These are phyloP conservation scores for Himalopsyche kuldschensis DNA, from an alignment of 2,888 invertebrate species.

Conservation along the genomic window DNA sequence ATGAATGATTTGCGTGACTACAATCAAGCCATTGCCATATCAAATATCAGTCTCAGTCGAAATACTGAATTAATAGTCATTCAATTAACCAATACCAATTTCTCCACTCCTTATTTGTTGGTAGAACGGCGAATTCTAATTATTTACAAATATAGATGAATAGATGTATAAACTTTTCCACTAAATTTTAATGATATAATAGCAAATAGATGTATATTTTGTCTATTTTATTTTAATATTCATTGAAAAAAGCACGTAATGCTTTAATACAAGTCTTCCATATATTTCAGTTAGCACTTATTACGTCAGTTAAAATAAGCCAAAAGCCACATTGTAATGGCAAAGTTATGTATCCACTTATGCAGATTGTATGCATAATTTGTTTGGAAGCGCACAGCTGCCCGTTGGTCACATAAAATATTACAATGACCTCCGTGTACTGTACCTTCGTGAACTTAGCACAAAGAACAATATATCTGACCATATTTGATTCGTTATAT, in stretches of 20 bases:
- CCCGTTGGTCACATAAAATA: slow-evolving; percentile 15
- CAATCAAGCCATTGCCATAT: too few relatives aligned
- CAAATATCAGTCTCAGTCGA: too few relatives aligned
- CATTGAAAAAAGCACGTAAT: background rate
- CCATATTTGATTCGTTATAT: background rate
- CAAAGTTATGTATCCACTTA: background rate
- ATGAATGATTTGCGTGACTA: too few relatives aligned
- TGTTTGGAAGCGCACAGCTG: slow-evolving; percentile 8
- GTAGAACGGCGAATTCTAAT: too few relatives aligned
- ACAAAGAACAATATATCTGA: background rate
- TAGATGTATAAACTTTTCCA: too few relatives aligned
- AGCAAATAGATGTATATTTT: too few relatives aligned
- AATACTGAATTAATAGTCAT: too few relatives aligned
- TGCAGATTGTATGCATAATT: background rate
- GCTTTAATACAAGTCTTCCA: background rate
- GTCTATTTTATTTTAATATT: background rate
- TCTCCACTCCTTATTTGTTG: too few relatives aligned
- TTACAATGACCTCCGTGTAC: slow-evolving; percentile 26
- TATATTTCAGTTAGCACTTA: background rate
- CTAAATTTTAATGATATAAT: too few relatives aligned
- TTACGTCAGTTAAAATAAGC: background rate
- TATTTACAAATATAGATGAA: too few relatives aligned
- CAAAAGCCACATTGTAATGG: background rate
- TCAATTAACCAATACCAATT: too few relatives aligned
- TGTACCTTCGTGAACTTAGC: background rate